Evolutionary conservation across 1,140 invertebrate species (phyloP).

Genomic region (Drosophila kepulauana): DNA sequence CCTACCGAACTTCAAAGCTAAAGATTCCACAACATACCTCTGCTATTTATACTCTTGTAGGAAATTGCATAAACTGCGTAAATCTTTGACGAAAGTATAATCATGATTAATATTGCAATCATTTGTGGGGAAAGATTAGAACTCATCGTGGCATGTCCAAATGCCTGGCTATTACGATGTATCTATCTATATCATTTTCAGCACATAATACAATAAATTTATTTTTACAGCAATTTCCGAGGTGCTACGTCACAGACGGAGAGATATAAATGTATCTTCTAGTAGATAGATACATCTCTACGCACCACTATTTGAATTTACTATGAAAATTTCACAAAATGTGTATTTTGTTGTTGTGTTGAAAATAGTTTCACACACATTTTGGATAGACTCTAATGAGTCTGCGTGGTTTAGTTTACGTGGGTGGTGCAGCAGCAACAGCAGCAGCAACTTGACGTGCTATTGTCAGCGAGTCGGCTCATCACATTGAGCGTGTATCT

Average conservation of each 20-base stretch:
- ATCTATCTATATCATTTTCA: slow-evolving; percentile 67
- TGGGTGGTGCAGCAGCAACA: slow-evolving; percentile 31
- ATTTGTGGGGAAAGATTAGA: slow-evolving; percentile 25
- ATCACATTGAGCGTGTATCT: slow-evolving; percentile 43
- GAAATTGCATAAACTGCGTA: slow-evolving; percentile 55
- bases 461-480: slow-evolving; percentile 70
- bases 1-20: slow-evolving; percentile 20
- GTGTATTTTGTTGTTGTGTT: neutral
- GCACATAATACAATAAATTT: slow-evolving; percentile 79
- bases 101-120: slow-evolving; percentile 52
- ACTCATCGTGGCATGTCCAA: slow-evolving; percentile 17
- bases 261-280: slow-evolving; percentile 26
- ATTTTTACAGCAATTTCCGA: slow-evolving; percentile 63
- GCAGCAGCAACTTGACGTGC: slow-evolving; percentile 68
- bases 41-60: neutral
- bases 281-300: slow-evolving; percentile 9
- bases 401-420: slow-evolving; percentile 28
- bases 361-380: slow-evolving; percentile 15
- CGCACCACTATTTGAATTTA: neutral
- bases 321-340: slow-evolving; percentile 11
- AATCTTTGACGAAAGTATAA: slow-evolving; percentile 44
- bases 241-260: slow-evolving; percentile 46
- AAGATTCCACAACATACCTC: neutral
- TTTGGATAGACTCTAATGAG: slow-evolving; percentile 37
- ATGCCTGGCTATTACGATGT: slow-evolving; percentile 41